Conservation (phyloP, 2,113 vertebrate genomes). For the Pelobates fuscus region DNA sequence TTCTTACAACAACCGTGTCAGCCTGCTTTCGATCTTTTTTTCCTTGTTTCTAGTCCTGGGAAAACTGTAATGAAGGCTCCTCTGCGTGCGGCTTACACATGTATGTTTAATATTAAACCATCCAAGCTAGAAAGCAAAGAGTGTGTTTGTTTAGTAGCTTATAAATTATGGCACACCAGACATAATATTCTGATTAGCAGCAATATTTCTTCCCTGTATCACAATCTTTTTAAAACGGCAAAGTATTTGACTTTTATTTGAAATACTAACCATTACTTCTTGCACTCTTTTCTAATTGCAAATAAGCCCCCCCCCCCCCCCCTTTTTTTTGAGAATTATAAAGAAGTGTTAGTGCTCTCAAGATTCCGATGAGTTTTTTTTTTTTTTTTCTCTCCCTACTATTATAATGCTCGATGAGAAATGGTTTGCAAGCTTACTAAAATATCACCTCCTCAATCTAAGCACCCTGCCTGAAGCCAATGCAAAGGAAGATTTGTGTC, state of each 20-base stretch:
- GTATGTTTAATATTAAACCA: conserved; percentile 1
- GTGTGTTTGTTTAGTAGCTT: neutral
- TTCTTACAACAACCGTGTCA: too few species aligned
- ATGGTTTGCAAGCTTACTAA: conserved; percentile 23
- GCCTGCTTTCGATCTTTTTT: too few species aligned
- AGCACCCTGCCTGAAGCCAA: too few species aligned
- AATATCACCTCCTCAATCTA: neutral
- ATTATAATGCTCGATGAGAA: conserved; percentile 13
- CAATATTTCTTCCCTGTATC: neutral
- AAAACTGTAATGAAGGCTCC: conserved; percentile 8
- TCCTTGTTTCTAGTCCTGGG: too few species aligned
- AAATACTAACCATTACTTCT: neutral
- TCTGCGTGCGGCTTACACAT: neutral
- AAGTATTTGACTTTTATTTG: conserved; percentile 30
- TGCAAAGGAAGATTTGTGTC: too few species aligned
- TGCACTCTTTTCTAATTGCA: conserved; percentile 44
- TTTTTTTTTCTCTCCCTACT: neutral
- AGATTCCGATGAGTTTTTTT: neutral
- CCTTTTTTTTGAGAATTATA: conserved; percentile 1
- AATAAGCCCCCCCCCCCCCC: conserved; percentile 18
- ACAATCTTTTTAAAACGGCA: neutral
- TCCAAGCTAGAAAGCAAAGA: conserved; percentile 25
- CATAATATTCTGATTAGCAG: conserved; percentile 22
- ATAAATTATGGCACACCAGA: conserved; percentile 22
- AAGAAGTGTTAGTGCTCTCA: conserved; percentile 5